Evolutionary conservation across 2,113 vertebrate genomes (phyloP).

Genomic region (Oceanodroma tethys): DNA sequence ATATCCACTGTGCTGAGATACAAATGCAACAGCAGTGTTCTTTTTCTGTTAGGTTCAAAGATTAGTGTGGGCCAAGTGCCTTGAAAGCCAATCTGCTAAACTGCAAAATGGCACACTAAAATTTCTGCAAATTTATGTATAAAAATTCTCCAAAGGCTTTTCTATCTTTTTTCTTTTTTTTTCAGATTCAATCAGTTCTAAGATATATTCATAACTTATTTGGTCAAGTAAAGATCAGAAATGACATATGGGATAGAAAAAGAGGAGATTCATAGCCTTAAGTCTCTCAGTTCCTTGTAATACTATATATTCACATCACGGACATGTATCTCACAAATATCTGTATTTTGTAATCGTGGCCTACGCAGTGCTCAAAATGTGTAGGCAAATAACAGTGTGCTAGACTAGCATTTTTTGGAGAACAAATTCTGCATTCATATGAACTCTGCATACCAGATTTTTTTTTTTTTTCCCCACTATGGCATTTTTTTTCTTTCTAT

Average conservation of each 20-base stretch:
- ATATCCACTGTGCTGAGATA: neutral
- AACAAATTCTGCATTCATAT: neutral
- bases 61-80: neutral
- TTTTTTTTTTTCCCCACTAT: neutral
- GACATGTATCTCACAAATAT: neutral
- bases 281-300: neutral
- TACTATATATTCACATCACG: neutral
- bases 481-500: neutral
- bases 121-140: neutral
- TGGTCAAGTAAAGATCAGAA: neutral
- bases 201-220: neutral
- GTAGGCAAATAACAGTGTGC: neutral
- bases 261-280: neutral
- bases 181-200: neutral
- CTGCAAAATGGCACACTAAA: neutral
- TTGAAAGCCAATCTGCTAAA: neutral
- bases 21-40: neutral
- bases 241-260: neutral
- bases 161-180: neutral
- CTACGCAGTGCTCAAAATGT: neutral
- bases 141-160: neutral
- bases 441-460: neutral
- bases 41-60: conserved; percentile 29
- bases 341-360: neutral
- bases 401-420: neutral